Evolutionary conservation across 92 coral and sea anemone species (phyloP), one percentile per base, ranked within the genome.

Genomic region (Zoanthus solanderi): DNA sequence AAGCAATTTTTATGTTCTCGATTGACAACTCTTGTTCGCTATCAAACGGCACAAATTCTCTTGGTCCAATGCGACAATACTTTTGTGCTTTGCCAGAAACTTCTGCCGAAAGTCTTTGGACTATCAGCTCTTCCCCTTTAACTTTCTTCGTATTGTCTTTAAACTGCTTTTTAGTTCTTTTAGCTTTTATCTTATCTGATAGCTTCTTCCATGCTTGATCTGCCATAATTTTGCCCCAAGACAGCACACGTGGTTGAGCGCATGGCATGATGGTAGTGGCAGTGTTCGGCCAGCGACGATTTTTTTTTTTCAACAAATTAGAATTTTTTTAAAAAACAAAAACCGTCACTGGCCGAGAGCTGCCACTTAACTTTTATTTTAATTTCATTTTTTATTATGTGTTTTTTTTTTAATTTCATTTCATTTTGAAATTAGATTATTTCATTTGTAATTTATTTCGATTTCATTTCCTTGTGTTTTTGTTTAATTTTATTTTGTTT

Each of bases 181-280:
- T 90, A 9, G 87, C 92, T 78, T 79, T 85, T 47, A 90, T 31
- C 67, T 84, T 89, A 63, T 84, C 88, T 74, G 53, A 34, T 30
- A 89, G 74, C 75, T 75, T 75, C 63, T 83, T 83, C 85, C 88
- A 89, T 37, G 83, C 71, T 76, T 65, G 45, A 31, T 76, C 85
- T 57, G 88, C 88, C 92, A 77, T 84, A 16, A 45, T 83, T 66
- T 32, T 56, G 50, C 50, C 71, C 45, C 66, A 84, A 76, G 89
- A 44, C 45, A 86, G 60, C 56, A 60, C 87, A 88, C 72, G 87
- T 45, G 91, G 82, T 60, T 79, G 61, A 52, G 78, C 77, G 60
- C 87, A 88, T 72, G 67, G 91, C 88, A 88, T 88, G 88, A 72
- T 74, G 88, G 88, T 81, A 83, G 83, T 83, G 91, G 91, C 84